Evolutionary conservation across 2,888 invertebrate species (phyloP), one percentile per base, ranked within the genome.

Genomic region (Cremastinae sp.): DNA sequence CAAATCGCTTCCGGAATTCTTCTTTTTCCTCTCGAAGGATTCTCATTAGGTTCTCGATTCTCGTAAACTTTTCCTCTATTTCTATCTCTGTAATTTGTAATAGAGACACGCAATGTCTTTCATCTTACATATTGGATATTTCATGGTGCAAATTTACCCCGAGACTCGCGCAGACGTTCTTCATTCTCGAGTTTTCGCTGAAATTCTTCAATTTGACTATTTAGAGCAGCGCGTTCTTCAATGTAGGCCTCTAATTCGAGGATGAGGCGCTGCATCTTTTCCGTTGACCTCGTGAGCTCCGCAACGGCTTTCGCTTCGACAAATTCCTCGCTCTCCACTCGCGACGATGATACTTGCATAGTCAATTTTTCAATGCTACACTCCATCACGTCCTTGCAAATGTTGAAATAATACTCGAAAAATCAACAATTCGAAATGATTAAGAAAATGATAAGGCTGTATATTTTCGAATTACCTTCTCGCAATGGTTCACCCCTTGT

Each of bases 181-280:
- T 78, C 66, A 20, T 81, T 56, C 28, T 77, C 72, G 3, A 83
- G 62, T 14, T 74, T 58, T 12, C 78, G 70, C 7, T 73, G 74
- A n/a, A 82, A 71, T 16, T 65, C 61, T 43, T 75, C 55, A 14
- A 79, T 77, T 49, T 77, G 49, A 18, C 74, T 61, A 45, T 75
- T 64, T 51, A 84, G 72, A 12, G 41, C 10, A 4, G 74, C 73
- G 4, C 84, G 81, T 73, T 84, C 83, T 10, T 75, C 65, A 58
- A 78, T 75, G 22, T 83, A 84, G 18, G 79, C 64, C 61, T 82
- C 76, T 18, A 84, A 74, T 41, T 82, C 68, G 20, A 79, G 41
- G 39, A 72, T 76, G 68, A 85, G 81, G 10, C 74, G 78, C 37
- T 75, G 71, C 18, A 84, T 77, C 62, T 79, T 81, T 2, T 68